These are phyloP conservation scores for Hesperophylax magnus DNA, from an alignment of 1,140 invertebrate genomes.

Conservation along the genomic window DNA sequence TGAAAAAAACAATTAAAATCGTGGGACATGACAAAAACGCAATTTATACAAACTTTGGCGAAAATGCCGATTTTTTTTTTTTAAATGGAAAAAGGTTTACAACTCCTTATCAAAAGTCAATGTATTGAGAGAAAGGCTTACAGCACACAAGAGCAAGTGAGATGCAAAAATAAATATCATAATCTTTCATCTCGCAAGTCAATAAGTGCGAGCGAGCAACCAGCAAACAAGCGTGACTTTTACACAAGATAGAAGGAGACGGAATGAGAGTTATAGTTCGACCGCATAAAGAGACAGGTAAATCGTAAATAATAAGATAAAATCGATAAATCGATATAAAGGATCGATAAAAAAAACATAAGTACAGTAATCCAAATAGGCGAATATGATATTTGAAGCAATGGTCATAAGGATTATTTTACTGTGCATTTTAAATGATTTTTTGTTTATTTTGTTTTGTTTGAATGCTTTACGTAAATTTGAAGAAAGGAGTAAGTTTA, in stretches of 20 bases:
- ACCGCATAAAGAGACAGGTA: background rate
- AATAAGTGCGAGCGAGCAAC: constrained; percentile 6
- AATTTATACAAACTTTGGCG: too few species aligned
- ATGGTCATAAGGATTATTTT: too few species aligned
- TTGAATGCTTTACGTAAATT: background rate
- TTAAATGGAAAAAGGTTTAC: too few species aligned
- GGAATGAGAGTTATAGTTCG: background rate
- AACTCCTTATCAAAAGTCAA: too few species aligned
- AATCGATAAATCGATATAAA: constrained; percentile 34
- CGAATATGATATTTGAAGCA: too few species aligned
- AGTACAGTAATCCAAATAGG: background rate
- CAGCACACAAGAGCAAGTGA: background rate
- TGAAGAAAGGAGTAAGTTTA: background rate
- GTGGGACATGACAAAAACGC: too few species aligned
- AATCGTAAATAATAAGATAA: constrained; percentile 33
- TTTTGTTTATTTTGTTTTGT: background rate
- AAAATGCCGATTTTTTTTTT: too few species aligned
- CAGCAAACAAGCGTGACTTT: background rate
- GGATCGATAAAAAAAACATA: background rate
- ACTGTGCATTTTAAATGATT: too few species aligned
- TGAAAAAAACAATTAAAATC: too few species aligned
- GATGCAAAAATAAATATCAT: background rate
- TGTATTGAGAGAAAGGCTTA: background rate
- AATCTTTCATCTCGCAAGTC: background rate
- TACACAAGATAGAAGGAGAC: background rate